Evolutionary conservation across 1,140 invertebrate species (phyloP).

Genomic region (Penaeus indicus): DNA sequence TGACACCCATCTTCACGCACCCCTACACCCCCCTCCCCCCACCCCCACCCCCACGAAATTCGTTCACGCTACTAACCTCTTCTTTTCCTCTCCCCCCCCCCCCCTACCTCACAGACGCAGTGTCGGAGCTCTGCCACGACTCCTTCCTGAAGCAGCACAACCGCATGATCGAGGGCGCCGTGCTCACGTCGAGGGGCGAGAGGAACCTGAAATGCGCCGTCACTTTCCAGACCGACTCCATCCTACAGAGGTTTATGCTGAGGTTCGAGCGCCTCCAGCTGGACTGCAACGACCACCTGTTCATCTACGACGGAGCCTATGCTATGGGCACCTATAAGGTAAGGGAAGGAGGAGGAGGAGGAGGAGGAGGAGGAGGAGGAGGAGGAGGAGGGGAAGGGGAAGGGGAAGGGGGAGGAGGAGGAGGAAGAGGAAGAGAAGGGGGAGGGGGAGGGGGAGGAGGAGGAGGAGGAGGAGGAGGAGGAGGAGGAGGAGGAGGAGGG

Average conservation of each 20-base stretch:
- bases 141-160: constrained; percentile 88
- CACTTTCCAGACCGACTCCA: constrained; percentile 90
- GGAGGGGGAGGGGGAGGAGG: too few relatives aligned
- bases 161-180: constrained; percentile 90
- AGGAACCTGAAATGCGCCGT: constrained; percentile 88
- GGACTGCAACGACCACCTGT: constrained; percentile 94
- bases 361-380: neutral
- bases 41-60: too few relatives aligned
- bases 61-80: neutral
- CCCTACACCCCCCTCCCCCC: too few relatives aligned
- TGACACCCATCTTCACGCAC: too few relatives aligned
- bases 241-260: constrained; percentile 92
- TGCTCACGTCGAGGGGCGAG: constrained; percentile 89
- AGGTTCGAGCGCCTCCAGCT: constrained; percentile 85
- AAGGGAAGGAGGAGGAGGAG: constrained; percentile 63
- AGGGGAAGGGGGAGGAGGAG: neutral
- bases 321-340: constrained; percentile 89
- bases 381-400: neutral
- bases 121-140: constrained; percentile 80
- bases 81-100: neutral
- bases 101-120: constrained; percentile 1
- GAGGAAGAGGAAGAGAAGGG: neutral
- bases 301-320: constrained; percentile 92
- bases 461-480: too few relatives aligned
- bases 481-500: neutral